Evolutionary conservation across 2,888 invertebrate species (phyloP).

Genomic region (Piscicola geometra): DNA sequence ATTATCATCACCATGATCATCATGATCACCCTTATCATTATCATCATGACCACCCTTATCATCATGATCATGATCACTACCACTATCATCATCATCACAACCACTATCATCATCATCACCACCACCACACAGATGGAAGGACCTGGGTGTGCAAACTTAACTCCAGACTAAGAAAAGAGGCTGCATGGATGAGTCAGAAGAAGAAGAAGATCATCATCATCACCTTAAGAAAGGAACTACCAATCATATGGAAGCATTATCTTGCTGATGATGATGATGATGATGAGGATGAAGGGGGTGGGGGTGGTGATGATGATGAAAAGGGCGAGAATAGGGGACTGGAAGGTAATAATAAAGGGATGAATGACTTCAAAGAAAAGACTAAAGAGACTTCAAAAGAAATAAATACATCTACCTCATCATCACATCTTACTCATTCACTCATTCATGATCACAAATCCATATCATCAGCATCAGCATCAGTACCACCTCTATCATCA

Average conservation of each 20-base stretch:
- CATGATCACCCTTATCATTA: conserved; percentile 23
- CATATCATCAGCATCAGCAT: too few relatives aligned
- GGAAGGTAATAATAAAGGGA: neutral
- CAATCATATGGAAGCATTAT: neutral
- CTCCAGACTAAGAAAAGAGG: neutral
- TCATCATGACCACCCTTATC: conserved; percentile 14
- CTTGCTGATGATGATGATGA: conserved; percentile 13
- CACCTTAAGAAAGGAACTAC: neutral
- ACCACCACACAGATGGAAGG: neutral
- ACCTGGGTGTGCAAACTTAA: neutral
- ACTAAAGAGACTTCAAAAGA: too few relatives aligned
- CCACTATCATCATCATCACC: too few relatives aligned
- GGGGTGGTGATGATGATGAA: conserved; percentile 12
- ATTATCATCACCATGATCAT: neutral
- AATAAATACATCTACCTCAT: too few relatives aligned
- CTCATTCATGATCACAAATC: too few relatives aligned
- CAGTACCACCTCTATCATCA: too few relatives aligned
- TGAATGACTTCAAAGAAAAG: too few relatives aligned
- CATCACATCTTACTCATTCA: too few relatives aligned
- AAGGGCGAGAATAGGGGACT: neutral
- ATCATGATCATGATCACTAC: conserved; percentile 25
- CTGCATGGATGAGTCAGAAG: conserved; percentile 1
- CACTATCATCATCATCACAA: conserved; percentile 21
- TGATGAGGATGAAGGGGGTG: conserved; percentile 4
- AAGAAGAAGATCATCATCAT: neutral